Base-by-base conservation (phyloP, 2,113 vertebrate species). In the Lamprologus ornatipinnis region DNA sequence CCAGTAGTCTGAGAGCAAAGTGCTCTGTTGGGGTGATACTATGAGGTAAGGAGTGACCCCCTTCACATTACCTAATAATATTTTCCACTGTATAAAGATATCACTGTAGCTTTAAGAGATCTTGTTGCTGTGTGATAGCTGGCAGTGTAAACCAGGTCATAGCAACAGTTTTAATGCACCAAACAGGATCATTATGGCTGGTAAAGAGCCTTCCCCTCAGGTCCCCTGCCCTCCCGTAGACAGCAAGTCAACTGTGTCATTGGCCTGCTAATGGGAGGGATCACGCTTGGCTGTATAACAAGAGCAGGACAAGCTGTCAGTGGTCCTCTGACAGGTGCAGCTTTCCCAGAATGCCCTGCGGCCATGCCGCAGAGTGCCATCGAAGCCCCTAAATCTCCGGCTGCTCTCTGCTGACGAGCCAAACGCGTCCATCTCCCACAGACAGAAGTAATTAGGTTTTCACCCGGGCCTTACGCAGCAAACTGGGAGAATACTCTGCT, bases 281-380 rank as follows among this genome's bases (percentile, higher is more conserved):
- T 91, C 93, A 91, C 86, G 58, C 91, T 85, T 88, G 91, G 90
- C 91, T 86, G 90, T 92, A 87, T 93, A 93, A 94, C 89, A 93
- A 92, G 90, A 90, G 87, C 89, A 83, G 84, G 91, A 88, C 91
- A 91, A 89, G 93, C 92, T 94, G 95, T 93, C 93, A 86, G 82
- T 3, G 88, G 78, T 86, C 89, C 73, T 90, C 81, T 92, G 95
- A 94, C 93, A 92, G 93, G 92, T 92, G 94, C 90, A 80, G 86
- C 82, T 58, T 91, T 91, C 91, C 92, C 94, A 93, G 54, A 91
- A 92, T 90, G 89, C 91, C 83, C 83, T 89, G 93, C 91, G 81
- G 89, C 82, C 19, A 45, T 82, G 85, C 91, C 26, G 83, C 84
- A 81, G 87, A 91, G 85, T 19, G 12, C 84, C 79, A 33, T 19